phyloP scores from a whole-genome alignment of 1,140 invertebrate genomes.

The Drosophila trapezifrons region DNA sequence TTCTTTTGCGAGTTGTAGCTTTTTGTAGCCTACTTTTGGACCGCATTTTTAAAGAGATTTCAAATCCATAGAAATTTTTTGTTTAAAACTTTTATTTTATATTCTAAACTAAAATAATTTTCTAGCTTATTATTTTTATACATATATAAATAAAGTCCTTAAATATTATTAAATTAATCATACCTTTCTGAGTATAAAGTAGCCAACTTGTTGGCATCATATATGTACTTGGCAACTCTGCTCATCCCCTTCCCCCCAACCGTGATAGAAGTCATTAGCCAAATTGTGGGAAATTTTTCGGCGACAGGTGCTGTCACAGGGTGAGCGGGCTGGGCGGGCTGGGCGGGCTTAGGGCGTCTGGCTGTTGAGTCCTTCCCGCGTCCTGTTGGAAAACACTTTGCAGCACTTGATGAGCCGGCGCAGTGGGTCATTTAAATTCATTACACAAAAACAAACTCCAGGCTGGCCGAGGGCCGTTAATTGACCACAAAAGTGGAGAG shows the following conservation, averaged over 20 bases:
- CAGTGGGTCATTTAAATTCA: slow-evolving; percentile 80
- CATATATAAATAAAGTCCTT: neutral
- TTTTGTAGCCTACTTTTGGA: too few relatives aligned
- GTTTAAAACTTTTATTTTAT: too few relatives aligned
- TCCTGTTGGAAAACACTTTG: slow-evolving; percentile 58
- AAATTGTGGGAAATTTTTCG: slow-evolving; percentile 75
- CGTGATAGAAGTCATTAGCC: slow-evolving; percentile 68
- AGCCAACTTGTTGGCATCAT: neutral
- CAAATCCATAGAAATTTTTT: neutral
- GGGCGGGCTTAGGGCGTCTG: slow-evolving; percentile 40
- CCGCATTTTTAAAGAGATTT: neutral
- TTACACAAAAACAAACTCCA: slow-evolving; percentile 69
- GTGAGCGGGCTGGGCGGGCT: slow-evolving; percentile 20
- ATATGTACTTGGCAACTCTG: slow-evolving; percentile 9
- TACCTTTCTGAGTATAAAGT: neutral
- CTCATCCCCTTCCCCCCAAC: neutral
- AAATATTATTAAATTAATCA: neutral
- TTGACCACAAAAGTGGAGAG: slow-evolving; percentile 77
- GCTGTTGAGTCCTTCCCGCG: slow-evolving; percentile 27
- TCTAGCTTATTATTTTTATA: neutral
- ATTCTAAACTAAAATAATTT: too few relatives aligned
- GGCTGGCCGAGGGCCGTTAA: slow-evolving; percentile 65
- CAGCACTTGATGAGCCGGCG: slow-evolving; percentile 50
- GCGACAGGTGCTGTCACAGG: slow-evolving; percentile 73
- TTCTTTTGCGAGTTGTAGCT: too few relatives aligned